Percentiles rank a stretch among this genome's conserved stretches.
phyloP scores from a whole-genome alignment of 2,797 vertebrate genomes.

The Periparus ater region DNA sequence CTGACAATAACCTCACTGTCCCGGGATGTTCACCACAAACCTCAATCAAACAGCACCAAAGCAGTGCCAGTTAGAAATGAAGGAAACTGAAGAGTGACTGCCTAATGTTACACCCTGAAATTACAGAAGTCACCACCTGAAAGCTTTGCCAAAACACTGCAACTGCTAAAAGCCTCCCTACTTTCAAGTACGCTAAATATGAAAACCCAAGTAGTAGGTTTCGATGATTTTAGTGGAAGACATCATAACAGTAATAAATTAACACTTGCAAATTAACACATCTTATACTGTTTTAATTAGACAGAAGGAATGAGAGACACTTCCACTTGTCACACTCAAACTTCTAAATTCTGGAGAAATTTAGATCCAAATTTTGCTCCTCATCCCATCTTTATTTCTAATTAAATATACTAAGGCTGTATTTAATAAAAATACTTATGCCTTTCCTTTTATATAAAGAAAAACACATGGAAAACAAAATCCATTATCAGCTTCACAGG shows the following conservation, averaged over 20 bases:
- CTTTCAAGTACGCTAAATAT: background rate
- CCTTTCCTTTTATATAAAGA: background rate
- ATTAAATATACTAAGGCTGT: background rate
- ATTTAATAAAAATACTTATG: background rate
- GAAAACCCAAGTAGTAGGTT: background rate
- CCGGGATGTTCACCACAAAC: background rate
- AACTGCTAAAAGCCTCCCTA: background rate
- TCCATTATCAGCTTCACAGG: background rate
- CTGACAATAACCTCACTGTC: background rate
- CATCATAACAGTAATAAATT: background rate
- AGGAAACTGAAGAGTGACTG: background rate
- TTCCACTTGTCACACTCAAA: background rate
- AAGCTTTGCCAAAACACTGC: background rate
- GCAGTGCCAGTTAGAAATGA: background rate
- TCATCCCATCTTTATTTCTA: background rate
- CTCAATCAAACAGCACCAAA: background rate
- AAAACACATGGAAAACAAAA: background rate
- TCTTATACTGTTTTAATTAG: conserved; percentile 15
- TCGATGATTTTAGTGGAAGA: background rate
- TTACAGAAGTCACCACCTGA: background rate
- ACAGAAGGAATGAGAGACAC: background rate
- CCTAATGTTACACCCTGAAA: background rate
- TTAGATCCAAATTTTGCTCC: background rate
- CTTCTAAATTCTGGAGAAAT: background rate
- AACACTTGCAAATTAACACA: background rate